Conservation (phyloP, 1,140 invertebrate genomes). For the Anagrus nilaparvatae region DNA sequence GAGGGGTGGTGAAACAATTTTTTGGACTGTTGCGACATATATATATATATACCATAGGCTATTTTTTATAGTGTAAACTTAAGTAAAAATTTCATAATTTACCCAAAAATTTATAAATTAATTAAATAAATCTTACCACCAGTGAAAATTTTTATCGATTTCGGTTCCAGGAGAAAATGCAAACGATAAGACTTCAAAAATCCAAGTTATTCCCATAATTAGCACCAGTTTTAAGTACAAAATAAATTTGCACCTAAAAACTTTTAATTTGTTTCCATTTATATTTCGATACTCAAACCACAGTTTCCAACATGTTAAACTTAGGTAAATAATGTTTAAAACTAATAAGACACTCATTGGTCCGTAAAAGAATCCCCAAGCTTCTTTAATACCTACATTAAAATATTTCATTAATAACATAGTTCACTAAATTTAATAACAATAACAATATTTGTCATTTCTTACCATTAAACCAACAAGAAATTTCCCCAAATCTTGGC, state of each 20-base stretch:
- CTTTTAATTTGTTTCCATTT: constrained; percentile 43
- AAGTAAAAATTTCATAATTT: too few relatives aligned
- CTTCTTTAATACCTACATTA: constrained; percentile 41
- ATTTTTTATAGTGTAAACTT: too few relatives aligned
- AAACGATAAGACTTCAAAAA: constrained; percentile 53
- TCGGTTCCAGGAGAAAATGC: too few relatives aligned
- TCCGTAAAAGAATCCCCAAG: constrained; percentile 56
- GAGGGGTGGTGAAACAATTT: too few relatives aligned
- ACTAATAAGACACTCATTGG: constrained; percentile 47
- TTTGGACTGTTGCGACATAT: too few relatives aligned
- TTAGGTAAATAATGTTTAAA: constrained; percentile 48
- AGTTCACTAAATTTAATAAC: neutral
- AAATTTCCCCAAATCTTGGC: constrained; percentile 45
- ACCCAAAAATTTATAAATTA: too few relatives aligned
- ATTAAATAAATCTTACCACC: too few relatives aligned
- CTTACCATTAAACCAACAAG: constrained; percentile 55
- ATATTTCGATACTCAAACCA: constrained; percentile 43
- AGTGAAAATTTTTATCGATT: too few relatives aligned
- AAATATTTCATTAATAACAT: too few relatives aligned
- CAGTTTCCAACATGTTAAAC: constrained; percentile 44
- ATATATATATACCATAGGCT: too few relatives aligned
- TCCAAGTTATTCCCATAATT: constrained; percentile 64
- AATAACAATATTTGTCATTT: constrained; percentile 1
- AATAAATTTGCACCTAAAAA: constrained; percentile 48
- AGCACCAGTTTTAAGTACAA: constrained; percentile 58